Base-by-base conservation (phyloP, 2,113 vertebrate genomes). In the Sus scrofa region DNA sequence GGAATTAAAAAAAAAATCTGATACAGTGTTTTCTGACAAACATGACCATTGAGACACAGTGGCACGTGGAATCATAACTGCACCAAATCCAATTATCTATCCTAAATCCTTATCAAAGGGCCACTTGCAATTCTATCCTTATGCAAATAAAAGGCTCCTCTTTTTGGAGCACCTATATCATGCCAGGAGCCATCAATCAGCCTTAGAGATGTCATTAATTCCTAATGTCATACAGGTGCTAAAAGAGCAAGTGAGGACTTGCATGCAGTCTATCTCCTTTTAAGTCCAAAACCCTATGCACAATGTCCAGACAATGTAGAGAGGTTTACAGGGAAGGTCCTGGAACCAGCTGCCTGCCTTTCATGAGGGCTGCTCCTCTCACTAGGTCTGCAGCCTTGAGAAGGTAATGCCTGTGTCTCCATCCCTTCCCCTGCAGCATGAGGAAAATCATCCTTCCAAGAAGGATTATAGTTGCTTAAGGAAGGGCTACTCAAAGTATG, bases 71-170 rank as follows among this genome's bases (percentile, higher is more conserved):
- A 90, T 52, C 84, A 50, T 50, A 95, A 86, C 27, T 73, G 50
- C 12, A 44, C 34, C 22, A 63, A 96, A 94, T 87, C 89, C 90
- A 94, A 85, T 78, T 78, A 90, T 71, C 79, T 39, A 75, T 30
- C 60, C 75, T 26, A 62, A 91, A 70, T 88, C 90, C 70, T 84
- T 54, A 92, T 78, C 90, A 91, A 77, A 87, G 34, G 70, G 85
- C 62, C 77, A 65, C 50, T 74, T 82, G 62, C 84, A 94, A 73
- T 63, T 82, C 30, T 88, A 39, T 82, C 84, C 34, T 82, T 83
- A 78, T 96, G 75, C 54, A 60, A 97, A 95, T 94, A 77, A 97
- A 95, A 78, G 85, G 22, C 52, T 91, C 87, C 81, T 87, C 62
- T 95, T 82, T 88, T 62, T 50, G 94, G 91, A 92, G 73, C 58